A percentile compares a stretch with the other conserved stretches of the same genome.
Conservation (phyloP, 2,888 invertebrate genomes). For the Eutolmus rufibarbis region DNA sequence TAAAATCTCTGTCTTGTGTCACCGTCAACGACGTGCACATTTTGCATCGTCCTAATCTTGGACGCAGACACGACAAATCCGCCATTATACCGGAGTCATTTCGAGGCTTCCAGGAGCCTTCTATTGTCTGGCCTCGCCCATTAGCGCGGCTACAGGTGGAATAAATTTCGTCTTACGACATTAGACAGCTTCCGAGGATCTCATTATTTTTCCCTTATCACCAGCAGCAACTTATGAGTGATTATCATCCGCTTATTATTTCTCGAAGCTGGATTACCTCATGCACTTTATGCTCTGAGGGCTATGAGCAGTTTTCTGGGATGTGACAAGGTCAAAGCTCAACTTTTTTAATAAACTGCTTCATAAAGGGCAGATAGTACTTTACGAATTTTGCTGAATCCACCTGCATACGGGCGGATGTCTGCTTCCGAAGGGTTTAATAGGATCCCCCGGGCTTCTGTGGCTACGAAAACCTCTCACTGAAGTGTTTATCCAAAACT, state of each 20-base stretch:
- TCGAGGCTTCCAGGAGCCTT: background rate
- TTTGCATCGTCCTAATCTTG: background rate
- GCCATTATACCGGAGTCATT: background rate
- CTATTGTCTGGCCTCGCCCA: background rate
- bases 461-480: background rate
- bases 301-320: background rate
- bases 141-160: background rate
- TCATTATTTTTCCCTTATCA: background rate
- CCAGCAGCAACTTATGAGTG: background rate
- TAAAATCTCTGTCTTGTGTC: background rate
- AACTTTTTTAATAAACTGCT: background rate
- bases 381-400: background rate
- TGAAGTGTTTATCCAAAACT: background rate
- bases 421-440: background rate
- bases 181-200: background rate
- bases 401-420: background rate
- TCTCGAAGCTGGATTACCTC: background rate
- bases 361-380: background rate
- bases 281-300: background rate
- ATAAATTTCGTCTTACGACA: background rate
- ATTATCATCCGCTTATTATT: background rate
- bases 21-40: background rate
- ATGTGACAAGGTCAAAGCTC: background rate
- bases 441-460: background rate
- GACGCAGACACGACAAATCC: background rate